phyloP scores from a whole-genome alignment of 2,888 invertebrate genomes.

The Urechis unicinctus region DNA sequence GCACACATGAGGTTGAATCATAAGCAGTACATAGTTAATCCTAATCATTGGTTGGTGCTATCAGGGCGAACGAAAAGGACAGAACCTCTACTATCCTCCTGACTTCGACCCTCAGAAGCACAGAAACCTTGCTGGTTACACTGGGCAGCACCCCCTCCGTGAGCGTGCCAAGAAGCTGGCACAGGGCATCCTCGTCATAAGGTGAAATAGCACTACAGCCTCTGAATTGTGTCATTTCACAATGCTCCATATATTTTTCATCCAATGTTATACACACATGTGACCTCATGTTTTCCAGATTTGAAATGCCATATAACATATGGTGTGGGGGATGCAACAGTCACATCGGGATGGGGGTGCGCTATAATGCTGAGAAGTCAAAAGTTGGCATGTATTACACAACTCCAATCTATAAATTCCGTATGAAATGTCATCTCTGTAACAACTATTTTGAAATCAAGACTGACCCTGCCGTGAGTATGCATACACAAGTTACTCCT shows the following conservation, averaged over 20 bases:
- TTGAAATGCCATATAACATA: constrained; percentile 99
- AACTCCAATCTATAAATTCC: constrained; percentile 94
- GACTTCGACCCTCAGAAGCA: constrained; percentile 90
- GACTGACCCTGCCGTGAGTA: constrained; percentile 83
- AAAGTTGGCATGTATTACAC: constrained; percentile 93
- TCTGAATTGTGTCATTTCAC: no score
- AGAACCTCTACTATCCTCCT: constrained; percentile 96
- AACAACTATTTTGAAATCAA: constrained; percentile 96
- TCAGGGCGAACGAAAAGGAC: constrained; percentile 93
- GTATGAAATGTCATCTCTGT: constrained; percentile 98
- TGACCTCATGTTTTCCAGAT: constrained; percentile 56
- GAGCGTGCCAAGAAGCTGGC: constrained; percentile 88
- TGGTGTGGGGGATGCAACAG: constrained; percentile 98
- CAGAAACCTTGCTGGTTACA: constrained; percentile 89
- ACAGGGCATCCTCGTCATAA: constrained; percentile 87
- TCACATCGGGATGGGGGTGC: constrained; percentile 98
- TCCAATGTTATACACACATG: no score
- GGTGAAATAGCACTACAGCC: no score
- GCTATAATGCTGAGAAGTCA: constrained; percentile 70
- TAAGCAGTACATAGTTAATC: no score
- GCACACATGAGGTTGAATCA: no score
- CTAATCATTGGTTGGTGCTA: no score
- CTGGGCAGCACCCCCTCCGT: constrained; percentile 85
- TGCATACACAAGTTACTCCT: background rate
- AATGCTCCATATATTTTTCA: no score